phyloP scores from a whole-genome alignment of 2,113 vertebrate species.

The Mixornis gularis region DNA sequence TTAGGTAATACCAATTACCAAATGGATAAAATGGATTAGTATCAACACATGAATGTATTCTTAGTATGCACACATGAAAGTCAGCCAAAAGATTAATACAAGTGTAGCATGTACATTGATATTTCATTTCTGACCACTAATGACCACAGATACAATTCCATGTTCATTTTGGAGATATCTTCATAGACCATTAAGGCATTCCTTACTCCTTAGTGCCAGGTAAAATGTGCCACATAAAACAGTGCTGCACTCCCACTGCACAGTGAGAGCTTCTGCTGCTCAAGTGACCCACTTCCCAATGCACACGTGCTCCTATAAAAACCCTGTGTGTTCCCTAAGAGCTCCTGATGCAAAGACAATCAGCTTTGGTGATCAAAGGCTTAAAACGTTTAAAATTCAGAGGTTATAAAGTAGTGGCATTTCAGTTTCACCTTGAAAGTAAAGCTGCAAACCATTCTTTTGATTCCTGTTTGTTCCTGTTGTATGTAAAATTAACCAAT shows the following conservation, averaged over 20 bases:
- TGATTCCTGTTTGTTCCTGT: not conserved
- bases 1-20: not conserved
- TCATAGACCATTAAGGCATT: accelerated
- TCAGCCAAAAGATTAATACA: not conserved
- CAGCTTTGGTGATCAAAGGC: not conserved
- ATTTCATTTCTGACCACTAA: not conserved
- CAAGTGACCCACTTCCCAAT: not conserved
- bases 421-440: not conserved
- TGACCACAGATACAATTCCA: not conserved
- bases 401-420: not conserved
- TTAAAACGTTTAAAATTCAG: not conserved
- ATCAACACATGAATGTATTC: not conserved
- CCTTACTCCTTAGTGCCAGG: not conserved
- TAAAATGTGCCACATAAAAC: not conserved
- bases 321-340: not conserved
- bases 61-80: not conserved
- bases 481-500: not conserved
- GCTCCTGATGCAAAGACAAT: not conserved
- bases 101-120: not conserved
- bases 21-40: not conserved
- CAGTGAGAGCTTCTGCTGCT: not conserved
- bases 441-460: not conserved
- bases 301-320: not conserved
- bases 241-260: accelerated
- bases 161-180: not conserved